Percentiles rank a stretch among this genome's conserved stretches.
Conservation (phyloP, 2,113 vertebrate species). For the zebrafish (Danio rerio) region DNA sequence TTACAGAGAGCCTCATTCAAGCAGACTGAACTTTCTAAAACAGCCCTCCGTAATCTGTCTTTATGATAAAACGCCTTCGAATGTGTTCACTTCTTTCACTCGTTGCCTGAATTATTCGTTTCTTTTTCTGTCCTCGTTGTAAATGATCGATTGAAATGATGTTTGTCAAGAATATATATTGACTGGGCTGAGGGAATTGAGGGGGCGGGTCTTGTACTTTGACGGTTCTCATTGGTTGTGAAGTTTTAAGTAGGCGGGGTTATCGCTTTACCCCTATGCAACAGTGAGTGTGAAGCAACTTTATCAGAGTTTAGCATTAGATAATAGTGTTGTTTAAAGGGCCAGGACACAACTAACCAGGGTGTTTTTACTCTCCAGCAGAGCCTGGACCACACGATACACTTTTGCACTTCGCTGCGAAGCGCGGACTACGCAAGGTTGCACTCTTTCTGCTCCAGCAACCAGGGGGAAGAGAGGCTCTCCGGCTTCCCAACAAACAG, state of each 20-base stretch:
- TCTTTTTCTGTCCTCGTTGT: conserved; percentile 6
- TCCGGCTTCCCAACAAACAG: conserved; percentile 79
- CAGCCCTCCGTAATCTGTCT: conserved; percentile 18
- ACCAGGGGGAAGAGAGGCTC: conserved; percentile 80
- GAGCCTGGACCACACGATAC: conserved; percentile 81
- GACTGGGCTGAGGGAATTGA: neutral
- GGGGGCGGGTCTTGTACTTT: conserved; percentile 11
- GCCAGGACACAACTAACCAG: neutral
- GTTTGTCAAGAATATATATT: conserved; percentile 27
- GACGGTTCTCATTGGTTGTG: conserved; percentile 31
- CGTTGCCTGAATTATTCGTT: neutral
- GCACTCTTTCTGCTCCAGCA: conserved; percentile 85
- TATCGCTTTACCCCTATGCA: neutral
- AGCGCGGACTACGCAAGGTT: conserved; percentile 80
- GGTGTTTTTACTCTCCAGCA: conserved; percentile 47
- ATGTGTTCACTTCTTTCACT: neutral
- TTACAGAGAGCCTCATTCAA: conserved; percentile 32
- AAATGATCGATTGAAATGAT: conserved; percentile 29
- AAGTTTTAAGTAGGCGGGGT: neutral
- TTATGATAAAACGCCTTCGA: conserved; percentile 16
- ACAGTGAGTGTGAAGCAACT: neutral
- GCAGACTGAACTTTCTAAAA: conserved; percentile 21
- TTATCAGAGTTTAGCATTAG: neutral
- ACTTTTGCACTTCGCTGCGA: conserved; percentile 85
- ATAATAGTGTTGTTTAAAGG: neutral